phyloP scores from a whole-genome alignment of 2,113 vertebrate genomes.

The Mola mola region DNA sequence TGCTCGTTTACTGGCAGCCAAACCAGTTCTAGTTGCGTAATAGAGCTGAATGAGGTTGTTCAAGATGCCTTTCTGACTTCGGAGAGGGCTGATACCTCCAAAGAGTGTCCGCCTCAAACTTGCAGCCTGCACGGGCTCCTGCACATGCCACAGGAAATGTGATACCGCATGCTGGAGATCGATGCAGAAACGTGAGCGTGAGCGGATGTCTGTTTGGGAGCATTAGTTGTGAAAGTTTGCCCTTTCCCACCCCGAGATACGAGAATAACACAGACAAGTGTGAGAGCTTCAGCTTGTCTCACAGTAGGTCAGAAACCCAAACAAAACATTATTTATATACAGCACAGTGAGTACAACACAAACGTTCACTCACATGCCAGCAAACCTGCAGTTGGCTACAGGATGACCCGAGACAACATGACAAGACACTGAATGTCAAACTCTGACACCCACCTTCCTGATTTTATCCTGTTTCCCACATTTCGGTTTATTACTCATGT shows the following conservation, averaged over 20 bases:
- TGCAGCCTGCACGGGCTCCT: conserved; percentile 1
- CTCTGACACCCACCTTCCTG: conserved; percentile 44
- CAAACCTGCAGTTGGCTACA: not conserved
- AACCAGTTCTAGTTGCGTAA: conserved; percentile 74
- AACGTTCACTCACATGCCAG: not conserved
- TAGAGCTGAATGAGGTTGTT: conserved; percentile 26
- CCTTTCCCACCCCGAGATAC: conserved; percentile 1
- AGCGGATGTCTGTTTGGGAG: conserved; percentile 8
- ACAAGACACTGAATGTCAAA: conserved; percentile 2
- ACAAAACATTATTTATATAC: no score
- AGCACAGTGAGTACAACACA: not conserved
- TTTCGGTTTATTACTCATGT: conserved; percentile 53
- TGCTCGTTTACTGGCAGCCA: conserved; percentile 49
- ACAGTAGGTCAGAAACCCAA: not conserved
- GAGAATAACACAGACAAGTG: conserved; percentile 5
- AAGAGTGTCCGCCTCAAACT: not conserved
- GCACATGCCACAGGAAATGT: conserved; percentile 55
- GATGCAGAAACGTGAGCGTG: conserved; percentile 22
- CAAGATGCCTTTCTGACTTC: conserved; percentile 31
- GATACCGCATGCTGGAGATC: conserved; percentile 22
- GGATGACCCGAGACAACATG: not conserved
- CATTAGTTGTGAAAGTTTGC: not conserved
- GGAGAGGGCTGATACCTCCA: conserved; percentile 17
- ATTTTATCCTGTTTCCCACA: conserved; percentile 35
- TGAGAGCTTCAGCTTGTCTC: not conserved